Evolutionary conservation across 2,113 vertebrate species (phyloP).

Genomic region (Panthera leo): DNA sequence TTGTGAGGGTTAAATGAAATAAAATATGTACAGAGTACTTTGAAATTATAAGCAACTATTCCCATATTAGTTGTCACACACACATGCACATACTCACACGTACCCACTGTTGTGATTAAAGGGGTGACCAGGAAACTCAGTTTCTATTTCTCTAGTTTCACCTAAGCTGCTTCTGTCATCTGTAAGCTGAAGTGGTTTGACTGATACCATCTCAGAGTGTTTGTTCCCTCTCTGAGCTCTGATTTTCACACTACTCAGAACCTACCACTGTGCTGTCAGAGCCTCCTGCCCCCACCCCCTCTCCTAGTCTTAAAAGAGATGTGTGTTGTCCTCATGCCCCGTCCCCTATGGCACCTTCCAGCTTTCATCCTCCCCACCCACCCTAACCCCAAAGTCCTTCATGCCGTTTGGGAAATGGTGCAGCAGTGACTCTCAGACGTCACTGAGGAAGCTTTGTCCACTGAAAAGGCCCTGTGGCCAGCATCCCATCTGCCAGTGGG

Average conservation of each 20-base stretch:
- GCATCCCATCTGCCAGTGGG: neutral
- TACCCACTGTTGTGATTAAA: neutral
- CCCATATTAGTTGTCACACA: neutral
- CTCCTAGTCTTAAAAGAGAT: neutral
- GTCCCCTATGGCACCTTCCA: no score
- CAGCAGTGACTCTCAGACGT: neutral
- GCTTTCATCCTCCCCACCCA: neutral
- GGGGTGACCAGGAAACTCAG: neutral
- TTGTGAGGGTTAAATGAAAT: neutral
- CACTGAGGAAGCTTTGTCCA: neutral
- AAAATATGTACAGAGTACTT: neutral
- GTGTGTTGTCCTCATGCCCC: no score
- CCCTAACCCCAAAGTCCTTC: neutral
- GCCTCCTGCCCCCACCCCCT: accelerated
- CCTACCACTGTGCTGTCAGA: neutral
- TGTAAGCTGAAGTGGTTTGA: neutral
- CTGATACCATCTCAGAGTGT: neutral
- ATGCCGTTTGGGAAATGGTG: neutral
- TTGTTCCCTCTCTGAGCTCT: neutral
- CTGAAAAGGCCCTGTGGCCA: neutral
- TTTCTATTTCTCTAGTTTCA: neutral
- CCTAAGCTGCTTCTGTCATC: neutral
- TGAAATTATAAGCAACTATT: neutral
- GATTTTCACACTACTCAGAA: neutral
- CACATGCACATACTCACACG: neutral